phyloP scores from a whole-genome alignment of 2,113 vertebrate genomes.

The Furnarius figulus region DNA sequence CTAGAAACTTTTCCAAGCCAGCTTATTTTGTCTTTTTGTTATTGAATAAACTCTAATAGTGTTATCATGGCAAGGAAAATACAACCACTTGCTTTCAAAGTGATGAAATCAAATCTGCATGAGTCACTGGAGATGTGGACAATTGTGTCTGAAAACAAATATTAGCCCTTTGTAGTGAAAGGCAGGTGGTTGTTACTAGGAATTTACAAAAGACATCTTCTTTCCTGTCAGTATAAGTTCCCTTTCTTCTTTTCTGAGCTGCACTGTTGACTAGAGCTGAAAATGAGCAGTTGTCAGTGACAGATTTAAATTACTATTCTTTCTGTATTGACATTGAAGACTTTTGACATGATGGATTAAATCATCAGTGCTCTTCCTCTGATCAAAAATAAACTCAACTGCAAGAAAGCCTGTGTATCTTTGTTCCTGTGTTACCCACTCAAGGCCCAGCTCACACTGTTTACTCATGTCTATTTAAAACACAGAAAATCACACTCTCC shows the following conservation, averaged over 20 bases:
- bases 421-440: not conserved
- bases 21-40: not conserved
- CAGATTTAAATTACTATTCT: constrained; percentile 46
- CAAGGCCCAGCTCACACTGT: not conserved
- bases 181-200: not conserved
- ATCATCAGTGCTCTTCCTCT: constrained; percentile 1
- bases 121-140: not conserved
- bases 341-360: constrained; percentile 43
- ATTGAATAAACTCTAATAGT: not conserved
- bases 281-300: constrained; percentile 46
- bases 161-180: constrained; percentile 21
- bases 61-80: constrained; percentile 6
- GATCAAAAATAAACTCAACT: not conserved
- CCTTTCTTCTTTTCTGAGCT: constrained; percentile 32
- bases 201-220: constrained; percentile 27
- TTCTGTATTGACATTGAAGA: constrained; percentile 18
- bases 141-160: constrained; percentile 8
- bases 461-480: not conserved
- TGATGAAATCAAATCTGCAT: constrained; percentile 19
- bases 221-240: not conserved
- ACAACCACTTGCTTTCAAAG: not conserved
- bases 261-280: constrained; percentile 15
- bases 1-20: not conserved
- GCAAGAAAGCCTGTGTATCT: not conserved
- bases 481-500: not conserved